Conservation (phyloP, 2,113 vertebrate genomes). For the Tyto alba region DNA sequence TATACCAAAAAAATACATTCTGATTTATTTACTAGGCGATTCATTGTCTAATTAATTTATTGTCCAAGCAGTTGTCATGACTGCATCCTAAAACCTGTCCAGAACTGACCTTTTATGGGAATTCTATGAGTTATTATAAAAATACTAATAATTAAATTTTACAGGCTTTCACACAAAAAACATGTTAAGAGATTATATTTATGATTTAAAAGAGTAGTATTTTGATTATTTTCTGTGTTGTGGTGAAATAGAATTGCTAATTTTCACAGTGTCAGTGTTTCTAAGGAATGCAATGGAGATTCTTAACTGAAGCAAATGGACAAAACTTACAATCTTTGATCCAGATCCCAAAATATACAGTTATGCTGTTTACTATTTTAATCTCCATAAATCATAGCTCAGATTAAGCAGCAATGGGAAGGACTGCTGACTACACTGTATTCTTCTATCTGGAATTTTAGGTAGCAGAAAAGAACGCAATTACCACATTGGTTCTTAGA, state of each 20-base stretch:
- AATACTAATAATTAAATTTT: neutral
- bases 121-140: neutral
- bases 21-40: slow-evolving; percentile 7
- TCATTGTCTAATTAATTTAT: neutral
- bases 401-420: neutral
- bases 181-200: neutral
- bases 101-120: neutral
- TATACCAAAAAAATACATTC: neutral
- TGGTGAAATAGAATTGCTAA: neutral
- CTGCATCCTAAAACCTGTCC: neutral
- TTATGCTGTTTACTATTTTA: neutral
- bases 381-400: neutral
- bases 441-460: neutral
- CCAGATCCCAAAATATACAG: neutral
- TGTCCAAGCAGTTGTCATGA: neutral
- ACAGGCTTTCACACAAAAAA: neutral
- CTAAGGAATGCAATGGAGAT: neutral
- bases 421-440: neutral
- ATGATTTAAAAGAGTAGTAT: neutral
- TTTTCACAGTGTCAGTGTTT: neutral
- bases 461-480: neutral
- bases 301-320: neutral
- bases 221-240: neutral
- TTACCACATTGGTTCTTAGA: neutral
- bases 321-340: neutral